Conservation (phyloP, 1,140 invertebrate genomes). For the Tenebrio molitor region DNA sequence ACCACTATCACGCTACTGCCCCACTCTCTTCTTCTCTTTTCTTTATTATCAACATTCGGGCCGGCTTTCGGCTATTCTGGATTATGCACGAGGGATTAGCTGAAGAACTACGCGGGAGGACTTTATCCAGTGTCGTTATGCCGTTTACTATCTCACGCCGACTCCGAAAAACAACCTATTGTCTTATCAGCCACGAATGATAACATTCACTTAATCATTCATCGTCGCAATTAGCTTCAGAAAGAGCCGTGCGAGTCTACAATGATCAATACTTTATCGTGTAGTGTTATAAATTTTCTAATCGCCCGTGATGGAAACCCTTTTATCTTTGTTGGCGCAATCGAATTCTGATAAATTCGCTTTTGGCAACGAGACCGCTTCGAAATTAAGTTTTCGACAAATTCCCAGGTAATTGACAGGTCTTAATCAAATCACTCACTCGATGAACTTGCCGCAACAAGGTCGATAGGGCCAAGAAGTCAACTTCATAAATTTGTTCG, state of each 20-base stretch:
- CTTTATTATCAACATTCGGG: slow-evolving; percentile 32
- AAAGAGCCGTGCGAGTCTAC: background rate
- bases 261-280: no score
- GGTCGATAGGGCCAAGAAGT: slow-evolving; percentile 14
- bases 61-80: background rate
- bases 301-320: no score
- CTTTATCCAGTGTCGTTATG: no score
- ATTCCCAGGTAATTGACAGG: background rate
- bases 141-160: slow-evolving; percentile 1
- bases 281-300: no score
- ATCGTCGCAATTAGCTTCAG: background rate
- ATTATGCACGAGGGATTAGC: background rate
- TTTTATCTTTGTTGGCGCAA: no score
- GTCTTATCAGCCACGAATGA: slow-evolving; percentile 3
- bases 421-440: background rate
- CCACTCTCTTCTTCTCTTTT: slow-evolving; percentile 31
- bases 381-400: no score
- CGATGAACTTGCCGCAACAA: background rate
- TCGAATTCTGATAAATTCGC: no score
- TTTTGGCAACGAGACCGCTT: no score
- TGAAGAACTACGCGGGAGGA: no score
- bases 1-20: slow-evolving; percentile 11
- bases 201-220: background rate
- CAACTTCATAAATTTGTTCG: slow-evolving; percentile 13
- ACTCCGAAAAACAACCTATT: slow-evolving; percentile 2